A percentile compares a stretch with the other conserved stretches of the same genome.
Evolutionary conservation across 2,888 invertebrate genomes (phyloP).

Genomic region (Cancer borealis): DNA sequence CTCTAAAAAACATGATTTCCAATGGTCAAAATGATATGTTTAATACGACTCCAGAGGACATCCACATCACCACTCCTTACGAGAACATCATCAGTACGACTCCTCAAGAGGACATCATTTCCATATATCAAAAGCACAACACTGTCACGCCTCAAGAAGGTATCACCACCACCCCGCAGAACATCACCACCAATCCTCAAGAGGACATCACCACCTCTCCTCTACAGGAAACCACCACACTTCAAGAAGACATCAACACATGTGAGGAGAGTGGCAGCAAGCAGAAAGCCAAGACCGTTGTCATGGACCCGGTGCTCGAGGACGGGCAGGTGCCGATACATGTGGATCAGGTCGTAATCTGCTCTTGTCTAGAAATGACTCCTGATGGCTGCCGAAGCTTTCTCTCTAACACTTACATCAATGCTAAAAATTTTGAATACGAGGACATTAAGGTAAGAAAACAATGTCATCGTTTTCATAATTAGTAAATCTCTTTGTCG

Average conservation of each 20-base stretch:
- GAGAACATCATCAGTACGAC: too few relatives aligned
- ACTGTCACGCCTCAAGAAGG: neutral
- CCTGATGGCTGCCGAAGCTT: neutral
- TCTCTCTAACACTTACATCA: neutral
- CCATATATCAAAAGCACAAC: neutral
- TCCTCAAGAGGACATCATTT: neutral
- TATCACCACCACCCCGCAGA: too few relatives aligned
- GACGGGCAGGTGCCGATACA: constrained; percentile 9
- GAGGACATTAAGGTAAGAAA: neutral
- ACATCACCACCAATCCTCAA: neutral
- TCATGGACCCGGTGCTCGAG: neutral
- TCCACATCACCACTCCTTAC: neutral
- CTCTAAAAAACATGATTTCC: neutral
- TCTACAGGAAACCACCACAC: neutral
- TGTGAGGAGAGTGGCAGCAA: neutral
- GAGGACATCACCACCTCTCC: neutral
- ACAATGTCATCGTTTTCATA: neutral
- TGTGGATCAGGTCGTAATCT: neutral
- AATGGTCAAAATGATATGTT: neutral
- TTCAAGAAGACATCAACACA: neutral
- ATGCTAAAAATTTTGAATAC: neutral
- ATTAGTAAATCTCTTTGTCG: neutral
- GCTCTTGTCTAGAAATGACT: neutral
- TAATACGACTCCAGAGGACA: neutral
- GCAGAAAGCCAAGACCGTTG: neutral